Base-by-base conservation (phyloP, 2,113 vertebrate genomes). In the Pholis gunnellus region DNA sequence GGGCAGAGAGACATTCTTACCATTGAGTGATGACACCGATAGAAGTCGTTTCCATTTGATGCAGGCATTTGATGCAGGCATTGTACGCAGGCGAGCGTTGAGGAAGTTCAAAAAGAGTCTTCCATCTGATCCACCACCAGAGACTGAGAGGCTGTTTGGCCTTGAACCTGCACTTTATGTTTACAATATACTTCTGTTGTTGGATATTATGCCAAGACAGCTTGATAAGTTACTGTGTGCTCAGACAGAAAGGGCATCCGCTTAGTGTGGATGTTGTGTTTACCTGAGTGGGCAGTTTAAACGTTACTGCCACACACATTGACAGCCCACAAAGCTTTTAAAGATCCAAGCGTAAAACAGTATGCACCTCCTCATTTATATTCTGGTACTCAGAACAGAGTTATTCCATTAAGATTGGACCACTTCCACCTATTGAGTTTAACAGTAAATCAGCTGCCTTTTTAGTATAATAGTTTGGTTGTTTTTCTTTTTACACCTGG, bases 341-440 rank as follows among this genome's bases (percentile, higher is more conserved):
- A 57, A 14, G 10, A 13, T 71, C 38, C 20, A 25, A 40, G 14
- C 13, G 36, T 1, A 7, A 10, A 70, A 31, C 14, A 42, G 14
- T 29, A 17, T 9, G 44, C 27, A 42, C 2, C 27, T 65, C 63
- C 36, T 63, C 5, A 42, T 56, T 81, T 15, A 74, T 22, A 57
- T 68, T 69, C 15, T 44, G 36, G 6, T 22, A 65, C 64, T 77
- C 57, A 70, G 36, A 34, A 79, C 68, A 72, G 20, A 84, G 7
- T 71, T 9, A 52, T 78, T 68, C 13, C 68, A 61, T 80, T 48
- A 61, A 50, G 63, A 46, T 10, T 52, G 60, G 70, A 80, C 44
- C 56, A 75, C 7, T 63, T 78, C 61, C 44, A 64, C 17, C 9
- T 18, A 57, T 18, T 83, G 38, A 73, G 40, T 11, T 42, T 14